Percentiles rank a stretch among this genome's conserved stretches.
These are phyloP conservation scores for Hydrochoerus hydrochaeris DNA, from an alignment of 2,113 vertebrate species.

Conservation along the genomic window DNA sequence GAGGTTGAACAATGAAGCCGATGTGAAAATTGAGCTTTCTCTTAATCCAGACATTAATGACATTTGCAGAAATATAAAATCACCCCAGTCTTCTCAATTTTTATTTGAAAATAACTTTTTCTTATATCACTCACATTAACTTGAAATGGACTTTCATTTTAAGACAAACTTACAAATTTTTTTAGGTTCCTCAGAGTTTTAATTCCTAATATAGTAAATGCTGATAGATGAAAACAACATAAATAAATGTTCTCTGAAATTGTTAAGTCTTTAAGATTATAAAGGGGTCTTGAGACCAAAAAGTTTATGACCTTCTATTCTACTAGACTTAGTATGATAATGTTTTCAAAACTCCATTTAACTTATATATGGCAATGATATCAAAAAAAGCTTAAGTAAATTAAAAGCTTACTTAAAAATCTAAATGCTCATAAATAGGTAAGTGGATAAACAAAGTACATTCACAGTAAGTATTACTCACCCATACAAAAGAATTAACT, in stretches of 20 bases:
- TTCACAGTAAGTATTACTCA: background rate
- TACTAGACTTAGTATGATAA: constrained; percentile 12
- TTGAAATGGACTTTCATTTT: background rate
- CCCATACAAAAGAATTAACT: constrained; percentile 3
- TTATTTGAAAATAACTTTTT: constrained; percentile 22
- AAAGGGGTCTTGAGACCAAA: background rate
- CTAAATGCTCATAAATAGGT: background rate
- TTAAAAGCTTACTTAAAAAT: constrained; percentile 53
- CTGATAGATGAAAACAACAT: background rate
- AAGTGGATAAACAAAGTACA: background rate
- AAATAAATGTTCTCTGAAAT: background rate
- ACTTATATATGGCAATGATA: background rate
- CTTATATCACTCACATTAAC: background rate
- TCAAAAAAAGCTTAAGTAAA: background rate
- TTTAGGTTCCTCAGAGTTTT: background rate
- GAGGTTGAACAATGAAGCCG: background rate
- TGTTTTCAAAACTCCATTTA: constrained; percentile 30
- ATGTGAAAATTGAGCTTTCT: background rate
- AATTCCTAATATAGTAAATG: background rate
- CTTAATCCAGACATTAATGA: background rate
- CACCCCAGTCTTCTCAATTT: background rate
- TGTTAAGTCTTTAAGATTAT: background rate
- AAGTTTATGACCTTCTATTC: background rate
- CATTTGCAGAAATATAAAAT: background rate
- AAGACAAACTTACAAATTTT: constrained; percentile 12